Percentiles rank a stretch among this genome's conserved stretches.
These are phyloP conservation scores for Drosophila setosimentum DNA, from an alignment of 2,888 invertebrate species.

Conservation along the genomic window DNA sequence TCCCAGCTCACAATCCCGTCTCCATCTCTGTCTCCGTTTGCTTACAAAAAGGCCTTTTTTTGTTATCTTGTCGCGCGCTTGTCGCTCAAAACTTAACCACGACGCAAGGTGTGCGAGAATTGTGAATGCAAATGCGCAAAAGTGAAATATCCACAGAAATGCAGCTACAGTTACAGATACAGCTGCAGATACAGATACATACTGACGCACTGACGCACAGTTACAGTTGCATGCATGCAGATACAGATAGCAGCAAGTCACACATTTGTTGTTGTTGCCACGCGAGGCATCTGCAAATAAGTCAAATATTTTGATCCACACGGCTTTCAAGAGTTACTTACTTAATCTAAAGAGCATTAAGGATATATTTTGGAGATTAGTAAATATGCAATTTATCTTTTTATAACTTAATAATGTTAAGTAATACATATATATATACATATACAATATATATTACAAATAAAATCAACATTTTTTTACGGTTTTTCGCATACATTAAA, in stretches of 20 bases:
- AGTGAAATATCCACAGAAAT: conserved; percentile 34
- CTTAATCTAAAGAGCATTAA: not conserved
- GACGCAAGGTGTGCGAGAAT: conserved; percentile 72
- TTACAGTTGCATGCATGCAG: conserved; percentile 12
- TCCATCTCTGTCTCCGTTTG: conserved; percentile 8
- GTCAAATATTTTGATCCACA: conserved; percentile 32
- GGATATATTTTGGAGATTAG: not conserved
- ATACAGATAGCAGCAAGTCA: conserved; percentile 24
- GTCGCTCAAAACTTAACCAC: conserved; percentile 64
- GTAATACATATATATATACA: no score
- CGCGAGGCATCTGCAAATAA: conserved; percentile 50
- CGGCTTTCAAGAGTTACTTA: not conserved
- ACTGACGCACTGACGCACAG: conserved; percentile 6
- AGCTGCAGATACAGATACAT: conserved; percentile 23
- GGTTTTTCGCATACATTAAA: not conserved
- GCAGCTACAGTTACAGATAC: conserved; percentile 17
- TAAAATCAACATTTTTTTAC: no score
- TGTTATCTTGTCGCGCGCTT: conserved; percentile 77
- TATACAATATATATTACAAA: no score
- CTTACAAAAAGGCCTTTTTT: conserved; percentile 70
- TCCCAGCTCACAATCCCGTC: conserved; percentile 4
- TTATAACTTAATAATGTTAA: no score
- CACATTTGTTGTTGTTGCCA: conserved; percentile 36
- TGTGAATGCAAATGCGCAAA: conserved; percentile 48
- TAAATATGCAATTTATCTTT: no score